Evolutionary conservation across 2,113 vertebrate species (phyloP), one percentile per base, ranked within the genome.

Genomic region (Gymnogyps californianus): DNA sequence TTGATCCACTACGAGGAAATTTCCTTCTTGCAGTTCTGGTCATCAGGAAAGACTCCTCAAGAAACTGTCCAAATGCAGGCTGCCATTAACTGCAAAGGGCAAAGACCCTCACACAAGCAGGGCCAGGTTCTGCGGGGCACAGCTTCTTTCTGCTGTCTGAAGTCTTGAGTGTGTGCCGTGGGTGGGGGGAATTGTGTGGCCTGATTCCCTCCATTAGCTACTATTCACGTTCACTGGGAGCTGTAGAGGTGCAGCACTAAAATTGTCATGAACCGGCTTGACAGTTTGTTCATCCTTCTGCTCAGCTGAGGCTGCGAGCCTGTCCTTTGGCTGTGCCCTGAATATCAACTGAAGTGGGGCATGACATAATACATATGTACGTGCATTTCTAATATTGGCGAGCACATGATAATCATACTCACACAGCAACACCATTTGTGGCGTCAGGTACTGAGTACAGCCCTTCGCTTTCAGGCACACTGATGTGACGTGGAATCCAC

Each of bases 121-220:
- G 14, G 10, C 6, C 17, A 32, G 5, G 20, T 58, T 83, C 72
- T 86, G 9, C 0, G 0, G 25, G 12, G 11, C 32, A 42, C 21
- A 59, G 14, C 13, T 74, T 55, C 32, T n/a, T 77, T 62, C 31
- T 13, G 28, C 46, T 69, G 7, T 5, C 62, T 83, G 54, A 86
- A 16, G 10, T 29, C 76, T 47, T 47, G 54, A 38, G 13, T 8
- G 24, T 8, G 24, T 21, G 16, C 22, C 10, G 4, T 2, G 11
- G 8, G 22, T 49, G 58, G 11, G 5, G 34, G 40, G 24, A 70
- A 82, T 3, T 52, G 16, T 9, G 28, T 5, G 38, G 21, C 29
- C 49, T 34, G 6, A 61, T 44, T 69, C 58, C n/a, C 32, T 74
- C 49, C 44, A 12, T 71, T n/a, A 88, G 46, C 58, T 58, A 22